Conservation (phyloP, 2,113 vertebrate genomes). For the Paramisgurnus dabryanus region DNA sequence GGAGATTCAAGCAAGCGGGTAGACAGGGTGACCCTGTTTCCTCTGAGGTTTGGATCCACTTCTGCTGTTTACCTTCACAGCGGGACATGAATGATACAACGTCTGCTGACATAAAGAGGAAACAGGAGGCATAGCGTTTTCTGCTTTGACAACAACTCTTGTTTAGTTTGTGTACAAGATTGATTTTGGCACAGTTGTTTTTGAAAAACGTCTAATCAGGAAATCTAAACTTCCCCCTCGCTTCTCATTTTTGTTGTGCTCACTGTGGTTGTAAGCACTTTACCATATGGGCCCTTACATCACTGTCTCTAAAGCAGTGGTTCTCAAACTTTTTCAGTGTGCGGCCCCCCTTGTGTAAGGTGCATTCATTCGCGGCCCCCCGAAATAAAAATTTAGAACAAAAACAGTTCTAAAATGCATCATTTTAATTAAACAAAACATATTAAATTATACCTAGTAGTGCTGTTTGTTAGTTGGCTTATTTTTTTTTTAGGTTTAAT, state of each 20-base stretch:
- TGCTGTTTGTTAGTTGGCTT: too few species aligned
- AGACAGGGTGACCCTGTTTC: not conserved
- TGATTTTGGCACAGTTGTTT: not conserved
- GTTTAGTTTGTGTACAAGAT: not conserved
- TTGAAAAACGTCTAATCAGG: not conserved
- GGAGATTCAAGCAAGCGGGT: not conserved
- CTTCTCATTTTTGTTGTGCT: slow-evolving; percentile 16
- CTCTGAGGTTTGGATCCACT: not conserved
- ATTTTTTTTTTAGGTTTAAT: too few species aligned
- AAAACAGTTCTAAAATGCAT: too few species aligned
- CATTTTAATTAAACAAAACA: too few species aligned
- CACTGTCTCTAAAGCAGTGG: slow-evolving; percentile 49
- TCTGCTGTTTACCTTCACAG: not conserved
- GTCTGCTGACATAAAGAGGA: not conserved
- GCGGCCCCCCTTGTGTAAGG: too few species aligned
- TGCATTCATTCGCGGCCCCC: too few species aligned
- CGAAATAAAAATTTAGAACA: too few species aligned
- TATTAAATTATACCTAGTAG: too few species aligned
- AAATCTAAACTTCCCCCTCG: not conserved
- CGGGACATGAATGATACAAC: not conserved
- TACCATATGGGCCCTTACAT: slow-evolving; percentile 67
- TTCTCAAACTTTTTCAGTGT: too few species aligned
- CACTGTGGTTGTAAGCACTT: slow-evolving; percentile 57
- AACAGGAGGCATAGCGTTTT: not conserved
- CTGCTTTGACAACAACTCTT: not conserved